These are phyloP conservation scores for Drosophila paulistorum DNA, from an alignment of 1,140 invertebrate genomes.

Conservation along the genomic window DNA sequence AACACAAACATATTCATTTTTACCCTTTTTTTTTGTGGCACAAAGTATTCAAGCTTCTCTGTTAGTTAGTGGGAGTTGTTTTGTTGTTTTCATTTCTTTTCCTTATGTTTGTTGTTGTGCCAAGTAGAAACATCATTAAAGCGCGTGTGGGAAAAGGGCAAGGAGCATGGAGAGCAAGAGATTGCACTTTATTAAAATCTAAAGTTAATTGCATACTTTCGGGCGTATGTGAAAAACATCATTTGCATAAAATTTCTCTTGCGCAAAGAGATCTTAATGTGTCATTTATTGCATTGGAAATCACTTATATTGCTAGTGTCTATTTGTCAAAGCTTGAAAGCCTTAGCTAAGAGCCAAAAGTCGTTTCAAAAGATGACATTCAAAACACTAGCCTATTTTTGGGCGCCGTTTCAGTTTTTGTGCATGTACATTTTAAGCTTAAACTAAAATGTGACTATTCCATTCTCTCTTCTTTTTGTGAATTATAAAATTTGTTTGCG, in stretches of 20 bases:
- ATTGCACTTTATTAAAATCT: constrained; percentile 60
- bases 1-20: constrained; percentile 41
- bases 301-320: too few relatives aligned
- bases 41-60: constrained; percentile 47
- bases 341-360: too few relatives aligned
- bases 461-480: too few relatives aligned
- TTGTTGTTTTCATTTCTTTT: constrained; percentile 18
- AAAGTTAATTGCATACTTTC: constrained; percentile 59
- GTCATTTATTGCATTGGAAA: too few relatives aligned
- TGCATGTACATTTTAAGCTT: too few relatives aligned
- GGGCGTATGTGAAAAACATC: constrained; percentile 25
- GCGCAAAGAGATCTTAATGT: too few relatives aligned
- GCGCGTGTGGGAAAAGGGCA: constrained; percentile 30
- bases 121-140: constrained; percentile 61
- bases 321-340: too few relatives aligned
- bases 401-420: too few relatives aligned
- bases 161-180: constrained; percentile 3
- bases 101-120: constrained; percentile 10
- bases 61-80: constrained; percentile 49
- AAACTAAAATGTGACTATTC: too few relatives aligned
- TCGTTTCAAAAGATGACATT: too few relatives aligned
- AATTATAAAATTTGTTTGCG: too few relatives aligned
- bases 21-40: constrained; percentile 46
- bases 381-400: too few relatives aligned
- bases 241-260: not conserved